A percentile compares a stretch with the other conserved stretches of the same genome.
phyloP scores from a whole-genome alignment of 2,113 vertebrate genomes.

The Hypanus sabinus region DNA sequence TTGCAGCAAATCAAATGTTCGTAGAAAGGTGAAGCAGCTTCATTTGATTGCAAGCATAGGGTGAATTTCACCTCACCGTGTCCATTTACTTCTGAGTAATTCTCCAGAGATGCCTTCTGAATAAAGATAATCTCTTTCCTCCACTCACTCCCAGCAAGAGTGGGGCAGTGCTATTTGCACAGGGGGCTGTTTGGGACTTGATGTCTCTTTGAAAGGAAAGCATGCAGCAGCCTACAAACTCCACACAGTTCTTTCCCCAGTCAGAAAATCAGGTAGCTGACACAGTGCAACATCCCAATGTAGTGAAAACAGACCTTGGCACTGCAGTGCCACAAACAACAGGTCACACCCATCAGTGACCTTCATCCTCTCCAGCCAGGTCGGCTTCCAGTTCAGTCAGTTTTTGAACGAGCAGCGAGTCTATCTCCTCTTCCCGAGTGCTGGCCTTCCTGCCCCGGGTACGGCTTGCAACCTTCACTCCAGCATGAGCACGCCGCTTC shows the following conservation, averaged over 20 bases:
- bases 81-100: neutral
- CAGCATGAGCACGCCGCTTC: constrained; percentile 64
- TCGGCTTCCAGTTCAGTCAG: constrained; percentile 82
- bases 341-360: neutral
- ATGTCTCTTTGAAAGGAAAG: no score
- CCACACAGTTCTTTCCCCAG: neutral
- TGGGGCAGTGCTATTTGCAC: neutral
- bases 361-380: constrained; percentile 62
- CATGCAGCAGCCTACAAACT: neutral
- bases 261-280: neutral
- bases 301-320: neutral
- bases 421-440: constrained; percentile 65
- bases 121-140: neutral
- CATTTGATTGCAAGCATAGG: no score
- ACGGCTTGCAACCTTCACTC: constrained; percentile 58
- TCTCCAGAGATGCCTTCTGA: neutral
- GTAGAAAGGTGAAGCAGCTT: neutral
- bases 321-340: neutral
- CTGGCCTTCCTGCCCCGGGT: constrained; percentile 65
- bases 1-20: neutral
- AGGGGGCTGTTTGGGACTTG: neutral
- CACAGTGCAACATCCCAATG: neutral
- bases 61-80: neutral
- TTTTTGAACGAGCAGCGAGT: constrained; percentile 79
- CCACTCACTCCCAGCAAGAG: neutral